A percentile compares a stretch with the other conserved stretches of the same genome.
phyloP scores from a whole-genome alignment of 2,797 vertebrate species.

The Lepilemur ruficaudatus region DNA sequence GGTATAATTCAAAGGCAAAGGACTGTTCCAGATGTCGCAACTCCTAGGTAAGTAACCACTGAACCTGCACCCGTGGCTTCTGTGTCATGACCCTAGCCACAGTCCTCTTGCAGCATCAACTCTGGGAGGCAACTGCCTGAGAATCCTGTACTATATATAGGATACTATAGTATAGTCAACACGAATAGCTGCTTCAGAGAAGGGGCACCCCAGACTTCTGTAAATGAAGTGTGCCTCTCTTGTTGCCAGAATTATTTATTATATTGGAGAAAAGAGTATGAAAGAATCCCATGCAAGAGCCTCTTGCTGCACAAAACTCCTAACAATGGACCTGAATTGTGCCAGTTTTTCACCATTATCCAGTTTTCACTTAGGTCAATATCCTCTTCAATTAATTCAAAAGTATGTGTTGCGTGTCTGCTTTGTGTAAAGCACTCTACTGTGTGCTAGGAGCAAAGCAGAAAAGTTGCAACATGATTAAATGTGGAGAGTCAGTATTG shows the following conservation, averaged over 20 bases:
- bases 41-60: background rate
- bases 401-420: background rate
- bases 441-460: background rate
- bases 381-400: background rate
- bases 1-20: background rate
- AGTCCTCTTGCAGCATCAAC: background rate
- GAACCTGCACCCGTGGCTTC: too few species aligned
- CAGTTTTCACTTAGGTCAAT: background rate
- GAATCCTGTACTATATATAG: background rate
- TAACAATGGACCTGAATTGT: background rate
- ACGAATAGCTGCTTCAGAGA: background rate
- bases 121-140: background rate
- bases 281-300: background rate
- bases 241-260: background rate
- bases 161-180: too few species aligned
- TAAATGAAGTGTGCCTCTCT: background rate
- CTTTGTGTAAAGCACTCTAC: background rate
- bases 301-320: background rate
- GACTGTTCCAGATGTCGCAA: background rate
- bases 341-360: background rate
- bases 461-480: background rate
- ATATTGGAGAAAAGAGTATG: background rate
- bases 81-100: background rate
- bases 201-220: background rate
- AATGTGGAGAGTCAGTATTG: background rate